Percentiles rank a stretch among this genome's conserved stretches.
Evolutionary conservation across 2,113 vertebrate genomes (phyloP).

Genomic region (Kryptolebias marmoratus): DNA sequence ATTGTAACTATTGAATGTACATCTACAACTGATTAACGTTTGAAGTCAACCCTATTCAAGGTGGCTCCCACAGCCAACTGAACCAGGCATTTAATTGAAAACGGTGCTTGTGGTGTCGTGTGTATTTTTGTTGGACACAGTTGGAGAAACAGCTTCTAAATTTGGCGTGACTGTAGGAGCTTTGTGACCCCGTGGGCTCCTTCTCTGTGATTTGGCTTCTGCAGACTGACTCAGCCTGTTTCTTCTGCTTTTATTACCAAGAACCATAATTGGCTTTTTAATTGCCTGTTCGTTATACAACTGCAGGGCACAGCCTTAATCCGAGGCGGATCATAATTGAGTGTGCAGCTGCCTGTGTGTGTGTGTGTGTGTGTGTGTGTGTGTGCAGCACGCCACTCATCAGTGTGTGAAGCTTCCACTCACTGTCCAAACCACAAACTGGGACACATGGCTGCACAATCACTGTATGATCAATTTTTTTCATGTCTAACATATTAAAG

Average conservation of each 20-base stretch:
- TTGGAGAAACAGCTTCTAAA: conserved; percentile 18
- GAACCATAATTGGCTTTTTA: conserved; percentile 77
- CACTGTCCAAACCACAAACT: conserved; percentile 16
- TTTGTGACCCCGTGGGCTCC: conserved; percentile 25
- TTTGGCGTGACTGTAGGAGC: conserved; percentile 27
- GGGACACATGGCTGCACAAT: conserved; percentile 10
- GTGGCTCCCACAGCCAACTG: too few relatives aligned
- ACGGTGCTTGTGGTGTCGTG: conserved; percentile 69
- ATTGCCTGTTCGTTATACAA: conserved; percentile 74
- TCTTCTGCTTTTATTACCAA: conserved; percentile 62
- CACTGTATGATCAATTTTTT: neutral
- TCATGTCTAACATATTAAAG: too few relatives aligned
- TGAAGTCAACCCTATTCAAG: too few relatives aligned
- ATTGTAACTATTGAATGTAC: too few relatives aligned
- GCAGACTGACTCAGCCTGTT: conserved; percentile 61
- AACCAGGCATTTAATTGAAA: neutral
- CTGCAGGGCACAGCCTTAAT: conserved; percentile 63
- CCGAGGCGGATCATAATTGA: conserved; percentile 66
- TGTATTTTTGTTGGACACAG: too few relatives aligned
- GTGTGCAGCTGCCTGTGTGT: conserved; percentile 36
- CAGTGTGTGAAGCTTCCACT: conserved; percentile 14
- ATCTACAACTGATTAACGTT: too few relatives aligned
- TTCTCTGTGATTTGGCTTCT: conserved; percentile 51
- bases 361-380: conserved; percentile 13
- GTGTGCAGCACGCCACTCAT: conserved; percentile 1